phyloP scores from a whole-genome alignment of 2,888 invertebrate genomes.

The Craniophora ligustri region DNA sequence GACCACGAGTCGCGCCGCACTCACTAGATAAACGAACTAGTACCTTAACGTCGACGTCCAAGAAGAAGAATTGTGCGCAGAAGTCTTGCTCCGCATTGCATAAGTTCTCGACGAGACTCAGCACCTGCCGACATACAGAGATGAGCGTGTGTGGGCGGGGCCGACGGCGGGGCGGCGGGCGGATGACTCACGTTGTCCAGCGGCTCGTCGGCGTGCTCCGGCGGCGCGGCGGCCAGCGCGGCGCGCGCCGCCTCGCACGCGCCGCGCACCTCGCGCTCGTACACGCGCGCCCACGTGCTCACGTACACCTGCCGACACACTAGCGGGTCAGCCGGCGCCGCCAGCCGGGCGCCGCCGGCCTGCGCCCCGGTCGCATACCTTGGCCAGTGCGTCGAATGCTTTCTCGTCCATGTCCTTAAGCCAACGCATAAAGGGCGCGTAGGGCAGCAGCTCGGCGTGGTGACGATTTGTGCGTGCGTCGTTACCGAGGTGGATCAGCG shows the following conservation, averaged over 20 bases:
- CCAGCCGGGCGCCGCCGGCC: not conserved
- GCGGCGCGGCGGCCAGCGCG: constrained; percentile 56
- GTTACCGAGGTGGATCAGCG: constrained; percentile 96
- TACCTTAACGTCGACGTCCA: constrained; percentile 89
- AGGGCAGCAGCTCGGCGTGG: constrained; percentile 95
- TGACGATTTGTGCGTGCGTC: constrained; percentile 90
- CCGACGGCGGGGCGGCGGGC: constrained; percentile 48
- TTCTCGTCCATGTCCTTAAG: constrained; percentile 95
- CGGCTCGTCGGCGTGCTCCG: constrained; percentile 62
- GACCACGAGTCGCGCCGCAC: not conserved
- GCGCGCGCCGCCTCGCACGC: constrained; percentile 93
- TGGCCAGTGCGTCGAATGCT: constrained; percentile 93
- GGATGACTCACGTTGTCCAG: constrained; percentile 64
- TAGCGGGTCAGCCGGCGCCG: not conserved
- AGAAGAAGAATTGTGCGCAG: constrained; percentile 96
- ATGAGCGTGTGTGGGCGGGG: constrained; percentile 54
- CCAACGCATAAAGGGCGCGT: constrained; percentile 97
- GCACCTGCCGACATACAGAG: constrained; percentile 84
- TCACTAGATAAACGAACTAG: not conserved
- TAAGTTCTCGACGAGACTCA: constrained; percentile 96
- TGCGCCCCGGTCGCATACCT: too few relatives aligned
- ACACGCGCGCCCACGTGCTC: constrained; percentile 94
- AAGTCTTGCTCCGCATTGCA: constrained; percentile 98
- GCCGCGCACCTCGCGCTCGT: constrained; percentile 94
- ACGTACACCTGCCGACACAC: constrained; percentile 90